These are phyloP conservation scores for Dissostichus mawsoni DNA, from an alignment of 2,113 vertebrate species.

Conservation along the genomic window DNA sequence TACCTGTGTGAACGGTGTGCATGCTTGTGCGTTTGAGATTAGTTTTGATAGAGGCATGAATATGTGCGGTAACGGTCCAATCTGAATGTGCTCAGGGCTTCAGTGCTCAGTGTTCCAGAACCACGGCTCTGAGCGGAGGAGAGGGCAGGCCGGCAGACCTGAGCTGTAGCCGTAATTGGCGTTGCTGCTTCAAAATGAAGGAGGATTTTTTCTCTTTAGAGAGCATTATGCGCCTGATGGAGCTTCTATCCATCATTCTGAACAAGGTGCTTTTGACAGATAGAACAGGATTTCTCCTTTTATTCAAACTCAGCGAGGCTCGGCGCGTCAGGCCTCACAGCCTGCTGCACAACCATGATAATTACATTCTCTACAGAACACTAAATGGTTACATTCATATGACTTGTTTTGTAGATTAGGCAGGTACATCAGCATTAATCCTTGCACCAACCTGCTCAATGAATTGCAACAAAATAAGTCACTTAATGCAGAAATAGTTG, in stretches of 20 bases:
- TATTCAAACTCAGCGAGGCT: conserved; percentile 7
- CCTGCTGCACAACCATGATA: conserved; percentile 1
- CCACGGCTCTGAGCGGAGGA: background rate
- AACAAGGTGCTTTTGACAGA: conserved; percentile 35
- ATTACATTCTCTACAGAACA: conserved; percentile 18
- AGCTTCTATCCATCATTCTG: conserved; percentile 46
- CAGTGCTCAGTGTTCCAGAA: conserved; percentile 49
- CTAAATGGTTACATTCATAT: conserved; percentile 1
- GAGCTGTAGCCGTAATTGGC: conserved; percentile 42
- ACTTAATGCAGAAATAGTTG: background rate
- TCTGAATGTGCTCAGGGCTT: conserved; percentile 36
- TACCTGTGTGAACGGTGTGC: conserved; percentile 9
- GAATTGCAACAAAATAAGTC: background rate
- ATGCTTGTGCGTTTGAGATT: background rate
- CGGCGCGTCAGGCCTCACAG: background rate
- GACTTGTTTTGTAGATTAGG: background rate
- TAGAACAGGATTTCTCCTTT: conserved; percentile 30
- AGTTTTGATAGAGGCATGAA: conserved; percentile 14
- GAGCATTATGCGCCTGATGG: conserved; percentile 25
- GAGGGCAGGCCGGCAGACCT: background rate
- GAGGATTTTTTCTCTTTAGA: conserved; percentile 45
- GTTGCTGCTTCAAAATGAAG: conserved; percentile 47
- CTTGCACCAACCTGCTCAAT: background rate
- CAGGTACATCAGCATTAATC: background rate
- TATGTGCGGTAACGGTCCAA: conserved; percentile 34